Percentiles rank a stretch among this genome's conserved stretches.
These are phyloP conservation scores for Liolophura sinensis DNA, from an alignment of 1,140 invertebrate species.

Conservation along the genomic window DNA sequence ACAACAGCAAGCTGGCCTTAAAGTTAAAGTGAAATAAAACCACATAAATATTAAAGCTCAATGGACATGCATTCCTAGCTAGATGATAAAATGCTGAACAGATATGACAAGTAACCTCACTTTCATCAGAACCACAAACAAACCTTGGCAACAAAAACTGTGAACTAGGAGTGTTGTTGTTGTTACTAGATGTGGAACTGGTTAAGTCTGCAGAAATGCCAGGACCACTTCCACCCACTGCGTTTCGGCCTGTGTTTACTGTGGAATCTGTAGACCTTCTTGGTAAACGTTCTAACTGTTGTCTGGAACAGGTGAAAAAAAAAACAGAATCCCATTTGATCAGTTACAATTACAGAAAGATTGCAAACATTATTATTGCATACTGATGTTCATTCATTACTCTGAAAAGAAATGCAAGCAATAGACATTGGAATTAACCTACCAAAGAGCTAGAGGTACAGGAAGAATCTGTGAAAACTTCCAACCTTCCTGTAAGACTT, in stretches of 20 bases:
- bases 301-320: conserved; percentile 58
- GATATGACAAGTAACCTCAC: too few relatives aligned
- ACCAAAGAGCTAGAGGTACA: neutral
- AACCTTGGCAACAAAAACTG: conserved; percentile 69
- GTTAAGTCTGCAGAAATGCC: conserved; percentile 26
- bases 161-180: conserved; percentile 44
- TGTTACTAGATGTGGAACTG: conserved; percentile 52
- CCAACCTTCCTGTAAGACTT: too few relatives aligned
- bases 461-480: neutral
- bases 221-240: conserved; percentile 11
- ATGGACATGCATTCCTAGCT: too few relatives aligned
- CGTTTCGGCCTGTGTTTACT: conserved; percentile 18
- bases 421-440: neutral
- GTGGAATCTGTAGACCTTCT: conserved; percentile 68
- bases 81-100: too few relatives aligned
- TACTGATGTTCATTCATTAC: too few relatives aligned
- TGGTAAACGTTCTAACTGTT: conserved; percentile 84
- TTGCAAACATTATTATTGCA: too few relatives aligned
- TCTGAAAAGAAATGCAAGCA: too few relatives aligned
- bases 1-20: too few relatives aligned
- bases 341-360: neutral
- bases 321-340: conserved; percentile 9
- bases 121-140: conserved; percentile 9
- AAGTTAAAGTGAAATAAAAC: too few relatives aligned
- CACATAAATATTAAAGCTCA: too few relatives aligned